phyloP scores from a whole-genome alignment of 2,113 vertebrate genomes.

The Sphyrna mokarran region DNA sequence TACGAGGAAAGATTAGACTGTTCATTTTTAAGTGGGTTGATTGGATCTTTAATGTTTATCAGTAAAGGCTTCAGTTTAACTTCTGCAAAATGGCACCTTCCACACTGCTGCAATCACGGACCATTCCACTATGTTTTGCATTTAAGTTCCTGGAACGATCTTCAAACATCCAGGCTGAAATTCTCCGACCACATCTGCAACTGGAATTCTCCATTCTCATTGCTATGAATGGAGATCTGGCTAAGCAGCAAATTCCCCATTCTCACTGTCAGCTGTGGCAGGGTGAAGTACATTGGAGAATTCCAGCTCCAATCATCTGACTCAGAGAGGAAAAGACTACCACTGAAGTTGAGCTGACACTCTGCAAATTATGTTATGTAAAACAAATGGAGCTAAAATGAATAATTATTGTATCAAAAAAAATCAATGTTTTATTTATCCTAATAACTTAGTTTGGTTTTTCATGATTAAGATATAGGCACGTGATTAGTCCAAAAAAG shows the following conservation, averaged over 20 bases:
- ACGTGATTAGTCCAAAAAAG: not conserved
- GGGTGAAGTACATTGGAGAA: too few species aligned
- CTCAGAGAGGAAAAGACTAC: not conserved
- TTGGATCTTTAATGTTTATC: not conserved
- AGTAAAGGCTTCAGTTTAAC: not conserved
- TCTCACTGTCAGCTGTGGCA: too few species aligned
- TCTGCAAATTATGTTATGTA: not conserved
- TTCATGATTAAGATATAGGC: not conserved
- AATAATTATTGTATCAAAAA: not conserved
- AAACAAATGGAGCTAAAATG: not conserved
- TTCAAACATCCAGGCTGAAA: not conserved
- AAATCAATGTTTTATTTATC: not conserved
- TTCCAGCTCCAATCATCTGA: not conserved
- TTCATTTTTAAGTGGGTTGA: not conserved
- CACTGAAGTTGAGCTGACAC: not conserved
- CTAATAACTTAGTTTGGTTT: not conserved
- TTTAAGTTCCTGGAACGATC: not conserved
- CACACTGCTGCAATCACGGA: not conserved
- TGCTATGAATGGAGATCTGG: too few species aligned
- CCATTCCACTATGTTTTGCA: not conserved
- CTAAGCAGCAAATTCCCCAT: too few species aligned
- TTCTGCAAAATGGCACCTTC: not conserved
- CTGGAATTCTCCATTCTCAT: too few species aligned
- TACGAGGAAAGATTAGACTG: not conserved
- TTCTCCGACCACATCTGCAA: too few species aligned